Percentiles rank a stretch among this genome's conserved stretches.
These are phyloP conservation scores for Centropus bengalensis DNA, from an alignment of 2,113 vertebrate species.

Conservation along the genomic window DNA sequence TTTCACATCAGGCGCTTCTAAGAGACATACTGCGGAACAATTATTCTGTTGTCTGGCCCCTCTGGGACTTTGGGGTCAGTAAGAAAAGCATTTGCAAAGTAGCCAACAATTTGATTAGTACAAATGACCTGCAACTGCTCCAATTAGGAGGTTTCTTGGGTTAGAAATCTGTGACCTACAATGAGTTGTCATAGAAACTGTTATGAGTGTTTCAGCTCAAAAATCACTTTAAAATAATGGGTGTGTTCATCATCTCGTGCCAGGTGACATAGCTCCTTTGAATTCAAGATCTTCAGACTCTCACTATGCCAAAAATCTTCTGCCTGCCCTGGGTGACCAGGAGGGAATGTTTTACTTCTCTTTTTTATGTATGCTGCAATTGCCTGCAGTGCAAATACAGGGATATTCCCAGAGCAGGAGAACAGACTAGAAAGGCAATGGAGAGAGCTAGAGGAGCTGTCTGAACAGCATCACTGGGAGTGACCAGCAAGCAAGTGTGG, in stretches of 20 bases:
- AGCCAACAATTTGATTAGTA: constrained; percentile 59
- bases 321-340: background rate
- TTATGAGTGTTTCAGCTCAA: background rate
- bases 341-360: background rate
- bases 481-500: background rate
- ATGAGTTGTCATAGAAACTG: constrained; percentile 64
- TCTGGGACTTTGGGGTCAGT: constrained; percentile 32
- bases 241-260: background rate
- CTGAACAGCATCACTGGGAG: background rate
- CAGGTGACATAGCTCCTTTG: constrained; percentile 1
- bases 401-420: background rate
- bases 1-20: background rate
- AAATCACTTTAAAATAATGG: constrained; percentile 38
- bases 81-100: constrained; percentile 49
- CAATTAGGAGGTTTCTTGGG: constrained; percentile 51
- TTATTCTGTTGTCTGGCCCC: constrained; percentile 13
- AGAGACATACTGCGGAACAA: background rate
- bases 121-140: constrained; percentile 54
- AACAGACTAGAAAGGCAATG: fast-evolving
- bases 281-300: background rate
- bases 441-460: background rate
- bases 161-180: constrained; percentile 53
- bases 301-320: background rate
- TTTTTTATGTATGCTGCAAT: background rate
- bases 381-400: background rate